Evolutionary conservation across 2,113 vertebrate genomes (phyloP), one percentile per base, ranked within the genome.

Genomic region (Seriola rivoliana): DNA sequence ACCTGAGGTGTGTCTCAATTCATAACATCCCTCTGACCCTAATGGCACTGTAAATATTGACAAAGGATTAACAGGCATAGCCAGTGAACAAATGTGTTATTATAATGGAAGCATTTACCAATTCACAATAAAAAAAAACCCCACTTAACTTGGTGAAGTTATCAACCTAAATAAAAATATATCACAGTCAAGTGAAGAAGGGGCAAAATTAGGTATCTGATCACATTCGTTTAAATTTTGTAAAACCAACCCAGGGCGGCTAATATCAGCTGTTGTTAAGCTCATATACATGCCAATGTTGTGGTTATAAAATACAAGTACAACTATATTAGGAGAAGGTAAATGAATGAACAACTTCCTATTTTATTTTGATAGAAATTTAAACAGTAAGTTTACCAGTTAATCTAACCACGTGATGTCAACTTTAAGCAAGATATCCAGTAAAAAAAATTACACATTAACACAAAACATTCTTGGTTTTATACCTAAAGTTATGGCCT

Each of bases 1-100:
- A 78, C 46, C 36, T 52, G 68, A 77, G 48, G 81, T 10, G 0
- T 52, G 44, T 64, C 42, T n/a, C 11, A 67, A n/a, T 72, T 42
- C 38, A 65, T 64, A 5, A 52, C 44, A 38, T 63, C 2, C 46
- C 14, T 23, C 54, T 44, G 13, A 78, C 50, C 57, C 8, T 17
- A 63, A 55, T 40, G 17, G 4, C 3, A 48, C 25, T 46, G n/a
- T 8, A 29, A 11, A 23, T 25, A 74, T 8, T 48, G 23, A 77
- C 36, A 62, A 71, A 40, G 5, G 17, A 68, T 32, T 40, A 38
- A 59, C 16, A 32, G n/a, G 40, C 8, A 0, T 9, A 6, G 36
- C 48, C 38, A 36, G 42, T 63, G 50, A 38, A 70, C 23, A 72
- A 44, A 42, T 21, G 38, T 21, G 17, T 46, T 7, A 38, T 2